Conservation (phyloP, 2,888 invertebrate species). For the Harpagoxenus sublaevis region DNA sequence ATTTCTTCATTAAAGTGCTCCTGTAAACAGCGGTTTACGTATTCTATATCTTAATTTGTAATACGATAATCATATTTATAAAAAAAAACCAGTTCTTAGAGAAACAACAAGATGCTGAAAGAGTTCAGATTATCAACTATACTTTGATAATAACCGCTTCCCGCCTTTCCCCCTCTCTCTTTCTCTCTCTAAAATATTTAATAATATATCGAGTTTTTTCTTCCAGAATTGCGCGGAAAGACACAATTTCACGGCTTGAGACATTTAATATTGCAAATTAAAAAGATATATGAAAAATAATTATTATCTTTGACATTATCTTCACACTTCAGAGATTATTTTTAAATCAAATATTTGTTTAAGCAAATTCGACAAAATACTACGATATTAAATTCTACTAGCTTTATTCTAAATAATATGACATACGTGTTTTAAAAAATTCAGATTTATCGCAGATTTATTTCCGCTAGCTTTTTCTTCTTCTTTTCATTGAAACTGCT, state of each 20-base stretch:
- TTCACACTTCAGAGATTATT: neutral
- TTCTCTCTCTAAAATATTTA: neutral
- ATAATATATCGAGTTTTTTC: neutral
- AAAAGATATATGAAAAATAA: neutral
- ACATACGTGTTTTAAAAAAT: neutral
- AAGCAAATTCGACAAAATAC: neutral
- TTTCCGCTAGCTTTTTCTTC: neutral
- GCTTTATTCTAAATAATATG: neutral
- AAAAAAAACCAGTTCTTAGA: neutral
- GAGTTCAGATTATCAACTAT: neutral
- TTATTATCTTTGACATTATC: neutral
- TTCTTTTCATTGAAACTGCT: neutral
- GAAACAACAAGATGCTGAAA: neutral
- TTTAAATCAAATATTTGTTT: neutral
- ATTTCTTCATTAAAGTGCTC: conserved; percentile 59
- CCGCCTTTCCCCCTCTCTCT: neutral
- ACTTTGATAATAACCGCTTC: neutral
- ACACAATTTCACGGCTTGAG: neutral
- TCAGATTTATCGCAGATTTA: neutral
- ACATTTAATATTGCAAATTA: neutral
- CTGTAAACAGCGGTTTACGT: conserved; percentile 51
- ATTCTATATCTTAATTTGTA: conserved; percentile 54
- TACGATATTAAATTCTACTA: conserved; percentile 1
- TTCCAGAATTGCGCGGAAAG: neutral
- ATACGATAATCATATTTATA: neutral